Conservation (phyloP, 2,888 invertebrate genomes). For the Trichogramma dendrolimi region DNA sequence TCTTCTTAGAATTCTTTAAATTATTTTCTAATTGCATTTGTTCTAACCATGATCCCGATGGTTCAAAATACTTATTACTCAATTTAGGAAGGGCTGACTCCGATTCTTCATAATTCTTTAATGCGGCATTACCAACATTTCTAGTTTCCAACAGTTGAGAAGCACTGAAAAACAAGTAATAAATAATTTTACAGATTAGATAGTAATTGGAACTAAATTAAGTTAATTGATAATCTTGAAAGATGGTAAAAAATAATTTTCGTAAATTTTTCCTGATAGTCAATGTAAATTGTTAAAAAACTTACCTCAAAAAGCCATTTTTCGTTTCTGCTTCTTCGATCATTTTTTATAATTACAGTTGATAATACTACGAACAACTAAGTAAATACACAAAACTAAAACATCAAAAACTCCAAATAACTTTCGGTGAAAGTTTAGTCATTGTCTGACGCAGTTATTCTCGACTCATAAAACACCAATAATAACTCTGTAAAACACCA, state of each 20-base stretch:
- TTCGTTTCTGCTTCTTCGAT: constrained; percentile 6
- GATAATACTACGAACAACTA: no score
- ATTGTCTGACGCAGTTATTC: neutral
- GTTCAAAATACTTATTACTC: constrained; percentile 57
- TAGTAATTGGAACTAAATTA: neutral
- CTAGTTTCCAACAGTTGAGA: constrained; percentile 41
- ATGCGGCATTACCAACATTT: constrained; percentile 40
- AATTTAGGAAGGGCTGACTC: constrained; percentile 54
- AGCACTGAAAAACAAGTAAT: constrained; percentile 35
- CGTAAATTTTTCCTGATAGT: neutral
- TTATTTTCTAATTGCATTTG: constrained; percentile 59
- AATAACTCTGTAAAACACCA: no score
- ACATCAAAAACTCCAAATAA: neutral
- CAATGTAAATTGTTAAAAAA: neutral
- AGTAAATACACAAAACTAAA: neutral
- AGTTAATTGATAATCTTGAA: constrained; percentile 11
- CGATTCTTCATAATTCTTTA: constrained; percentile 50
- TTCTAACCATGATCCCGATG: constrained; percentile 60
- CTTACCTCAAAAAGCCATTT: constrained; percentile 22
- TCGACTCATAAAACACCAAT: no score
- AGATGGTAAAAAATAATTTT: neutral
- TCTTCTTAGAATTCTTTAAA: constrained; percentile 55
- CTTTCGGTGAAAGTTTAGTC: neutral
- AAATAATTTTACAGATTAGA: no score
- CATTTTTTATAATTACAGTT: constrained; percentile 12